Evolutionary conservation across 1,140 invertebrate genomes (phyloP).

Genomic region (Drosophila murphyi): DNA sequence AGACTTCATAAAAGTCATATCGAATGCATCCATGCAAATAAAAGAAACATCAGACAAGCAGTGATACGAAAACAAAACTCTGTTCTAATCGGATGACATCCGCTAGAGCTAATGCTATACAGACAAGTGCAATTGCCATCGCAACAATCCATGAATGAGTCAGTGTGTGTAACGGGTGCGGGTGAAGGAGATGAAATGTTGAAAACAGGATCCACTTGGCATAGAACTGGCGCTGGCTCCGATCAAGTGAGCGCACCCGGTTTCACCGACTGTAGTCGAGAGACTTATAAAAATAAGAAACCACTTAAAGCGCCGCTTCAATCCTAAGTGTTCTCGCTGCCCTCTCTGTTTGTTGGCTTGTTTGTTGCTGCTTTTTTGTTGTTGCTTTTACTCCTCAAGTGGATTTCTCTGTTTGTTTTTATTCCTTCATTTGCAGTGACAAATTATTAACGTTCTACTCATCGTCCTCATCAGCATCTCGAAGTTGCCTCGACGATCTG

Average conservation of each 20-base stretch:
- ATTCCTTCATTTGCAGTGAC: constrained; percentile 80
- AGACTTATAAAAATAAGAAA: constrained; percentile 49
- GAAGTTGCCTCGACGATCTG: constrained; percentile 11
- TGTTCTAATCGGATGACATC: constrained; percentile 8
- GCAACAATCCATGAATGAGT: constrained; percentile 41
- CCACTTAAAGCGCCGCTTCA: constrained; percentile 75
- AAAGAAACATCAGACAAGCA: neutral
- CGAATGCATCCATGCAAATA: neutral
- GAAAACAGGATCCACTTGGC: constrained; percentile 43
- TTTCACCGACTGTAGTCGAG: constrained; percentile 26
- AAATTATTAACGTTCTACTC: constrained; percentile 78
- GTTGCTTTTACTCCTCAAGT: constrained; percentile 61
- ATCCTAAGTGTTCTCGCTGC: constrained; percentile 55
- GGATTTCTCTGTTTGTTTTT: constrained; percentile 82
- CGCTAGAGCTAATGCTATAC: constrained; percentile 11
- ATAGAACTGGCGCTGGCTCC: constrained; percentile 35
- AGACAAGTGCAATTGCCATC: constrained; percentile 19
- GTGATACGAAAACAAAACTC: constrained; percentile 15
- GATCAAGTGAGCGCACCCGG: constrained; percentile 27
- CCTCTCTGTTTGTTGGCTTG: constrained; percentile 14
- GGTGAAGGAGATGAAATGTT: neutral
- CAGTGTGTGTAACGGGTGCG: constrained; percentile 27
- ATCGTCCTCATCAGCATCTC: constrained; percentile 52
- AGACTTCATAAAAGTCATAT: no score
- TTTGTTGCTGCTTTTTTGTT: constrained; percentile 33